phyloP scores from a whole-genome alignment of 2,113 vertebrate genomes.

The Abramis brama region DNA sequence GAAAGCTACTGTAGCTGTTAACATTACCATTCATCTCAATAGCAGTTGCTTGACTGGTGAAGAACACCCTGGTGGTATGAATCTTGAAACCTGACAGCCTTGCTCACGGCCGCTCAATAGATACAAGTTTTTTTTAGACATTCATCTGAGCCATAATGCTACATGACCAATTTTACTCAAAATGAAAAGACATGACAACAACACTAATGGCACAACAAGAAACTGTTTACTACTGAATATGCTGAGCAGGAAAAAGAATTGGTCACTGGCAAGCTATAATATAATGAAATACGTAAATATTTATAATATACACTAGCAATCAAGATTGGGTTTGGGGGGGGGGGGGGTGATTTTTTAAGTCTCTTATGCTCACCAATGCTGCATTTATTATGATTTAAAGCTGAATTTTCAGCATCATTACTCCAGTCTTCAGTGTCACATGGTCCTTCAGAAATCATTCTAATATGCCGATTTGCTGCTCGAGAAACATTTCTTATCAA shows the following conservation, averaged over 20 bases:
- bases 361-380: background rate
- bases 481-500: background rate
- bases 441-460: background rate
- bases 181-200: background rate
- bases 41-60: background rate
- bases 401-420: background rate
- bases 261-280: background rate
- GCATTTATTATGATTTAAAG: background rate
- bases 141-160: background rate
- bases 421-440: background rate
- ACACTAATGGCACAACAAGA: background rate
- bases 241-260: background rate
- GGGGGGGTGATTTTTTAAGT: background rate
- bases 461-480: background rate
- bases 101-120: background rate
- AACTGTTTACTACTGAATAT: background rate
- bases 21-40: slow-evolving; percentile 39
- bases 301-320: too few species aligned
- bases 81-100: background rate
- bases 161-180: background rate
- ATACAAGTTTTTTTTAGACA: background rate
- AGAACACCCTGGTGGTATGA: background rate
- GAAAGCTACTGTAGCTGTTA: background rate
- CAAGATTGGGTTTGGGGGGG: too few species aligned
- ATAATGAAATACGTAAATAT: background rate